Conservation (phyloP, 2,888 invertebrate genomes). For the Acanthosepion lycidas region DNA sequence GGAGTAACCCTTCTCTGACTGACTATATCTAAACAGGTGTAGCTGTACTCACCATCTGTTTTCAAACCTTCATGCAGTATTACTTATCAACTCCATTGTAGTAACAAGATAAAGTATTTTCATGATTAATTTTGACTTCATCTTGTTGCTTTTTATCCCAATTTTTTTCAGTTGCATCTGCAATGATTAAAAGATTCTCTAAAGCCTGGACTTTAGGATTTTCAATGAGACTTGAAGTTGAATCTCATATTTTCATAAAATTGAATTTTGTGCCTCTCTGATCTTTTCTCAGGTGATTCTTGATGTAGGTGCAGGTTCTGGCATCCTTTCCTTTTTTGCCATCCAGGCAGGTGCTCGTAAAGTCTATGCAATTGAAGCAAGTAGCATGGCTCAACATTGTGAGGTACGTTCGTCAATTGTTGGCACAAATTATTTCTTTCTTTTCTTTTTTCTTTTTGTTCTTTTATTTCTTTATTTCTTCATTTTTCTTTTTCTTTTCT, state of each 20-base stretch:
- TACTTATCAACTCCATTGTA: too few species aligned
- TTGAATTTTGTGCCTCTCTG: slow-evolving; percentile 23
- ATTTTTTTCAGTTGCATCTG: too few species aligned
- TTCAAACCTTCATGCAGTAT: too few species aligned
- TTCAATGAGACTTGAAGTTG: not conserved
- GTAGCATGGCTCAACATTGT: slow-evolving; percentile 94
- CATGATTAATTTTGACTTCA: too few species aligned
- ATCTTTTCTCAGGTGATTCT: slow-evolving; percentile 82
- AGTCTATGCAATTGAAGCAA: slow-evolving; percentile 99
- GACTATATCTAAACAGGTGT: too few species aligned
- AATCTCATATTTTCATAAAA: not conserved
- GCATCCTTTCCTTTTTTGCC: slow-evolving; percentile 98
- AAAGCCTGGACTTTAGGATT: too few species aligned
- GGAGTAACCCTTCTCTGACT: too few species aligned
- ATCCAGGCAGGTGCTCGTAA: slow-evolving; percentile 96
- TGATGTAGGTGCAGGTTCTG: slow-evolving; percentile 98
- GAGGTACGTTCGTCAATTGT: slow-evolving; percentile 62
- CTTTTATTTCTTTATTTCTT: not conserved
- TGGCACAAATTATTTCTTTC: not conserved
- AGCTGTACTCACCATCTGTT: too few species aligned
- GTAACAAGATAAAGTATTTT: too few species aligned
- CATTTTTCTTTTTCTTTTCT: too few species aligned
- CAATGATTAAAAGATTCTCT: not conserved
- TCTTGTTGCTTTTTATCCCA: too few species aligned
- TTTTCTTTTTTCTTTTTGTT: not conserved